Evolutionary conservation across 2,797 vertebrate genomes (phyloP).

Genomic region (Neosilurus mollespiculum): DNA sequence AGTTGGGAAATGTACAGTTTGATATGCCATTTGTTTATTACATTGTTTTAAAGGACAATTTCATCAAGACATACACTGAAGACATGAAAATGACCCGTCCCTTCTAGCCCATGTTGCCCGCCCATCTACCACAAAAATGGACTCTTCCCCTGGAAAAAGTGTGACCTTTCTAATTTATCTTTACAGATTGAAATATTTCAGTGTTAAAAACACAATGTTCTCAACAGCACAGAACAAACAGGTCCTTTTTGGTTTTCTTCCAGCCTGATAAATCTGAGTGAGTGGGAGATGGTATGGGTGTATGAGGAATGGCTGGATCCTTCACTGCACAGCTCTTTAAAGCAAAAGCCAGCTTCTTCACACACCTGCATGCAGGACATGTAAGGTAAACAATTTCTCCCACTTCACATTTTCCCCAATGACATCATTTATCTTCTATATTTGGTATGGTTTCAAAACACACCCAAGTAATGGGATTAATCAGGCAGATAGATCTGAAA

Average conservation of each 20-base stretch:
- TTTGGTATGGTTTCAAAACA: slow-evolving; percentile 36
- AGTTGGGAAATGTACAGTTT: no score
- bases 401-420: slow-evolving; percentile 29
- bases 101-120: background rate
- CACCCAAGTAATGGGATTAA: slow-evolving; percentile 39
- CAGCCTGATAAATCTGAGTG: slow-evolving; percentile 30
- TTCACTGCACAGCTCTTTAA: slow-evolving; percentile 23
- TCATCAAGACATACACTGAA: no score
- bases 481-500: slow-evolving; percentile 26
- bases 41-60: no score
- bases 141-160: no score
- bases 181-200: background rate
- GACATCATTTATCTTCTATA: slow-evolving; percentile 43
- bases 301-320: slow-evolving; percentile 34
- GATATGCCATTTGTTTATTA: no score
- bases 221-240: background rate
- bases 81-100: no score
- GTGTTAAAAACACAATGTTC: background rate
- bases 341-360: slow-evolving; percentile 28
- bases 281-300: slow-evolving; percentile 38
- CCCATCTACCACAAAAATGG: background rate
- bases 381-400: slow-evolving; percentile 11
- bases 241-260: background rate
- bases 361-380: slow-evolving; percentile 1
- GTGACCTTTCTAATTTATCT: background rate